These are phyloP conservation scores for Eupithecia subfuscata DNA, from an alignment of 2,888 invertebrate genomes.

Conservation along the genomic window DNA sequence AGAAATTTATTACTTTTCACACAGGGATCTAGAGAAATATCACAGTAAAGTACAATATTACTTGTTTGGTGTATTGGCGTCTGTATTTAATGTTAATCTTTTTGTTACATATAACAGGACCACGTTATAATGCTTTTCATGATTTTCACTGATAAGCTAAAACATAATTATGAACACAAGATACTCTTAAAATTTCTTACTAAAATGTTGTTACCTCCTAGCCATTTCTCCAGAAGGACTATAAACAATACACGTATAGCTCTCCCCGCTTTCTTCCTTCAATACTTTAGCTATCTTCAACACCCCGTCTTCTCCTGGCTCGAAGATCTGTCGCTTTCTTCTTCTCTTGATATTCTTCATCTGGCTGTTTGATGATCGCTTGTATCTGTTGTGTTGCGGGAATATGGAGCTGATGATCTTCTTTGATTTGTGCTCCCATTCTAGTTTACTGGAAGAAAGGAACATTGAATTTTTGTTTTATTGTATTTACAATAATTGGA, in stretches of 20 bases:
- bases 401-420: constrained; percentile 66
- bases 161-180: not conserved
- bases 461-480: too few species aligned
- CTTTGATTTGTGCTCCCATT: constrained; percentile 79
- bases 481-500: too few species aligned
- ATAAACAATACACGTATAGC: constrained; percentile 91
- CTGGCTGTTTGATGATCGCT: constrained; percentile 54
- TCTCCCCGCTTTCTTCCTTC: constrained; percentile 88
- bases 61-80: not conserved
- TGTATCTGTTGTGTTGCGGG: constrained; percentile 70
- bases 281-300: constrained; percentile 84
- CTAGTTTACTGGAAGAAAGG: constrained; percentile 65
- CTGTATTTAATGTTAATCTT: not conserved
- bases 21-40: too few species aligned
- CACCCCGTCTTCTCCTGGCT: constrained; percentile 80
- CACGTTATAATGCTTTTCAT: not conserved
- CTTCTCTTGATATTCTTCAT: constrained; percentile 48
- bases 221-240: constrained; percentile 91
- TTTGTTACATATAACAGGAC: not conserved
- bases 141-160: not conserved
- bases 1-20: too few species aligned
- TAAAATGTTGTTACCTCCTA: constrained; percentile 73
- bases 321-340: constrained; percentile 69
- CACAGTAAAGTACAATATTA: not conserved
- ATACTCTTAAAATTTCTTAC: not conserved